A percentile compares a stretch with the other conserved stretches of the same genome.
Conservation (phyloP, 1,140 invertebrate species). For the Lasioglossum baleicum region DNA sequence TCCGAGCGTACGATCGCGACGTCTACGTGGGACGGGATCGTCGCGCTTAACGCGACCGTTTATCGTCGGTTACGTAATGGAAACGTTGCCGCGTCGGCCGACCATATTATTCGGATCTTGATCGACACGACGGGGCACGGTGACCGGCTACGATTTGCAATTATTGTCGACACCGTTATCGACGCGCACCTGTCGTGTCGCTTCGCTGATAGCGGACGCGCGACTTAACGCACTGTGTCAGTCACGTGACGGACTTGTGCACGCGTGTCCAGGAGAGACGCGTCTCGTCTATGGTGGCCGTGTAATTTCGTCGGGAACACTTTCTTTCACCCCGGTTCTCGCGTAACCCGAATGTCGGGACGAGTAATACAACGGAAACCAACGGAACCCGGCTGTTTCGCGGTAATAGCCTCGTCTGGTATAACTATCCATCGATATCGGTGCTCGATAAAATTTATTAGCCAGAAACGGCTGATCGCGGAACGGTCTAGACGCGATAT, state of each 20-base stretch:
- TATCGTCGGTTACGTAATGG: conserved; percentile 68
- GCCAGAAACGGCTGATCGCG: no score
- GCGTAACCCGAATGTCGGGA: no score
- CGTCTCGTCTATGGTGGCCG: neutral
- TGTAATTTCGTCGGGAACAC: no score
- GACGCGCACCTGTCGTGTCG: conserved; percentile 70
- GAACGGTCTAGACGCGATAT: no score
- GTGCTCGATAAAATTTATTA: no score
- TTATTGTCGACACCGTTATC: conserved; percentile 75
- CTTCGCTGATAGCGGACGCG: conserved; percentile 69
- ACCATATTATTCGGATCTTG: conserved; percentile 71
- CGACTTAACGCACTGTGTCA: conserved; percentile 68
- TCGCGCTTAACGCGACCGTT: conserved; percentile 56
- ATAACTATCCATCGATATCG: no score
- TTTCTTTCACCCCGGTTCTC: no score
- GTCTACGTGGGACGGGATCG: conserved; percentile 7
- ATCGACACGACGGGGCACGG: conserved; percentile 63
- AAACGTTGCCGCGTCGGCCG: conserved; percentile 64
- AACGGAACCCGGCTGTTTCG: no score
- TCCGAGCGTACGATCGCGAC: neutral
- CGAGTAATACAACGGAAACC: no score
- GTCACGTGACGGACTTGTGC: conserved; percentile 64
- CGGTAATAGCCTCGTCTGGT: no score
- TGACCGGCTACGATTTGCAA: conserved; percentile 73
- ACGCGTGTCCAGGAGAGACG: neutral